Percentiles rank a stretch among this genome's conserved stretches.
phyloP scores from a whole-genome alignment of 2,888 invertebrate genomes.

The Esperia sulphurella region DNA sequence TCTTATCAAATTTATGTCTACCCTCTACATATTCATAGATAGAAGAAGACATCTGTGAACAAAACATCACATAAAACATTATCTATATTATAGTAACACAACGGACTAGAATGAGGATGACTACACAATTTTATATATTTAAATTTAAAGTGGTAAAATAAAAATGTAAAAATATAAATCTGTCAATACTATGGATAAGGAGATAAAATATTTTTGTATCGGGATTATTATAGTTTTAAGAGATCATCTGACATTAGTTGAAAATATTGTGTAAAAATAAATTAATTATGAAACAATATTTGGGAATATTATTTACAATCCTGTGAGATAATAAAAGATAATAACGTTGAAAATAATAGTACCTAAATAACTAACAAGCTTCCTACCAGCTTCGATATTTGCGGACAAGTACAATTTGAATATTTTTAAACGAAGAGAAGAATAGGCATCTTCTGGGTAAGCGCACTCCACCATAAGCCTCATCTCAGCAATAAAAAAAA shows the following conservation, averaged over 20 bases:
- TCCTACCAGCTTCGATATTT: too few species aligned
- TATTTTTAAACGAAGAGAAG: too few species aligned
- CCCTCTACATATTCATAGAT: conserved; percentile 9
- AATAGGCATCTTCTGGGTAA: too few species aligned
- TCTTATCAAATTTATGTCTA: neutral
- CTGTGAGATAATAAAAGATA: too few species aligned
- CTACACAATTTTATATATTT: conserved; percentile 20
- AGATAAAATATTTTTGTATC: conserved; percentile 78
- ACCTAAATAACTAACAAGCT: too few species aligned
- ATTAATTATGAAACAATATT: conserved; percentile 46
- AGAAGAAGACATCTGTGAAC: conserved; percentile 22
- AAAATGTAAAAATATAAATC: conserved; percentile 60
- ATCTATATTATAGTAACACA: conserved; percentile 28
- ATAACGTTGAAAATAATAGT: too few species aligned
- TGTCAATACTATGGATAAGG: conserved; percentile 68
- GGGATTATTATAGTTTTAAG: conserved; percentile 71
- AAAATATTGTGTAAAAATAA: conserved; percentile 73
- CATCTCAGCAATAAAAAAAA: too few species aligned
- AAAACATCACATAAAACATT: conserved; percentile 46
- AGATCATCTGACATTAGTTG: conserved; percentile 65
- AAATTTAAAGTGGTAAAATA: too few species aligned
- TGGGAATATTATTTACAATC: conserved; percentile 9
- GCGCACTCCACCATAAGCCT: too few species aligned
- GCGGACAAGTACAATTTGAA: too few species aligned
- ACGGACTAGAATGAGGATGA: conserved; percentile 35